Evolutionary conservation across 1,140 invertebrate species (phyloP), one percentile per base, ranked within the genome.

Genomic region (Procambarus virginalis): DNA sequence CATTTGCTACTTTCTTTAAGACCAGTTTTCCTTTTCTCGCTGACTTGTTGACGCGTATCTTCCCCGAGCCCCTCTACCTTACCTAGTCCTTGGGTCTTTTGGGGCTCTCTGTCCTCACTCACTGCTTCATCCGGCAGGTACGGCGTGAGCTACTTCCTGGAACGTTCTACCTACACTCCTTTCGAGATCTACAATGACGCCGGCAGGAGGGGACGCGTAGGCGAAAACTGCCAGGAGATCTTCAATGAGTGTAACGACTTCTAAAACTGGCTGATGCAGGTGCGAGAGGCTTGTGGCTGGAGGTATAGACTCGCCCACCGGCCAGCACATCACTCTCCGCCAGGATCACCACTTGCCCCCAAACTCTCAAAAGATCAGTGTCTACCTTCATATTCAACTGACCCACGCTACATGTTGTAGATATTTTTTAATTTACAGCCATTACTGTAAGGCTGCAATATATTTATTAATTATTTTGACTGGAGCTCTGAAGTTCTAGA

Each of bases 211-310:
- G 97, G 97, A 46, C 95, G 97, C 93, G 96, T 96, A 60, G 97
- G 97, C 34, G 96, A 97, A 86, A 96, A 97, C 93, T 98, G 97
- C 93, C 95, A 96, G 92, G 96, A 96, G 93, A 94, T 97, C 78
- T 98, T 97, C 94, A 94, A 97, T 88, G 95, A 97, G 93, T 98
- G 97, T 94, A 98, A 98, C 94, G 97, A 97, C 94, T 96, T 97
- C 94, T 97, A 96, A 92, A 17, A 9, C n/a, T 34, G 6, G 4
- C n/a, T 22, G 6, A n/a, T 22, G 14, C n/a, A 34, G 5, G 14
- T 34, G 6, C 22, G 10, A 73, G n/a, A 73, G 0, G 68, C 4
- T 22, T 34, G 68, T 73, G 68, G n/a, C 68, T 64, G 20, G 60
- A 64, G 51, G 17, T 64, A 17, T 14, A 17, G 12, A 8, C 17